Base-by-base conservation (phyloP, 2,888 invertebrate species). In the Cybosia mesomella region DNA sequence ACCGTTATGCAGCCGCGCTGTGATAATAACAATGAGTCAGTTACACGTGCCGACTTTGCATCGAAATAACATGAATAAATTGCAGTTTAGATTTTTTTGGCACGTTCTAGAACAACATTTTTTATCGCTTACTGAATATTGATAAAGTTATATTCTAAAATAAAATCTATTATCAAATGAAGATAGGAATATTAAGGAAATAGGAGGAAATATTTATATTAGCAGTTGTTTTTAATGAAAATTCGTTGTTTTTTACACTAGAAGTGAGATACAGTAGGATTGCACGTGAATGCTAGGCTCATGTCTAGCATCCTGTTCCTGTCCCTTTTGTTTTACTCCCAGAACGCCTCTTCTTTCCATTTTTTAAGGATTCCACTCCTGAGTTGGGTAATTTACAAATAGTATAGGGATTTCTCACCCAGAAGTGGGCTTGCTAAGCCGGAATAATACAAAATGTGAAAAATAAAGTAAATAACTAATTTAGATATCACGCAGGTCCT, bases 21-120 rank as follows among this genome's bases (percentile, higher is more conserved):
- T 58, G 58, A 61, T 68, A 67, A 70, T 18, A 64, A 62, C 59
- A 66, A 43, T 79, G 76, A 79, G 15, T 77, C 79, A 79, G n/a
- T 55, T 80, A 81, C 81, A 80, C 81, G 80, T 80, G 80, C 68
- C 76, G 68, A 39, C 61, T 78, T 75, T 76, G 71, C 71, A 72
- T 72, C 62, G 7, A 74, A 70, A 80, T 73, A 72, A 68, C 60
- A 72, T 68, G 72, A 68, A 80, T 58, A 64, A 60, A 66, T 66
- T 70, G 70, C 70, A 70, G 9, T 63, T 43, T 65, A 58, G 28
- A n/a, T 49, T 54, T 58, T 58, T 69, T 65, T 65, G 43, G 43
- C 57, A 21, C 24, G 55, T 53, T 39, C 34, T 5, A 36, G 57
- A 32, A 60, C 54, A 68, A 68, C 60, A 60, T 43, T 43, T 68